These are phyloP conservation scores for Carassius gibelio DNA, from an alignment of 2,113 vertebrate genomes.

Conservation along the genomic window DNA sequence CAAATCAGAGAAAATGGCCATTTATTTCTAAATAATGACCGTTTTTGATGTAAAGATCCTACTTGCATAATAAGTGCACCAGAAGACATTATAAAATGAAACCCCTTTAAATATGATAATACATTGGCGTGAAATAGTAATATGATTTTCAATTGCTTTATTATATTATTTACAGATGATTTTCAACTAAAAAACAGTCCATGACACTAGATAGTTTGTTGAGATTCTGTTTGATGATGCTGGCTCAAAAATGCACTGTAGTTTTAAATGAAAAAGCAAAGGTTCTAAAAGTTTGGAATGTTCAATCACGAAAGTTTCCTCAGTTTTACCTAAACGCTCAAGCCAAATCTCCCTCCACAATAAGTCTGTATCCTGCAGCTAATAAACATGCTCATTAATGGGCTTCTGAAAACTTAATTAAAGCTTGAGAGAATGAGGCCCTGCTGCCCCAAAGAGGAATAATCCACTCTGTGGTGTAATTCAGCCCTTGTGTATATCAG, in stretches of 20 bases:
- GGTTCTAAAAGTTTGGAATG: neutral
- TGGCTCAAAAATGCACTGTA: neutral
- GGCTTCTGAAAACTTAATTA: constrained; percentile 52
- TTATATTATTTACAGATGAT: neutral
- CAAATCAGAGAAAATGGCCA: no score
- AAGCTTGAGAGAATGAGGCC: constrained; percentile 27
- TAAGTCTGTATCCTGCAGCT: constrained; percentile 22
- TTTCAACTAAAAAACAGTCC: neutral
- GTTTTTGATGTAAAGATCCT: no score
- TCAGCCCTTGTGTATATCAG: constrained; percentile 23
- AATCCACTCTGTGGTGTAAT: constrained; percentile 36
- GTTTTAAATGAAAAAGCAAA: neutral
- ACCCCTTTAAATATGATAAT: no score
- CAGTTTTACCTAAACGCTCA: neutral
- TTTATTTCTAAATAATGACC: no score
- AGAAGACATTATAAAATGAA: no score
- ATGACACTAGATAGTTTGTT: neutral
- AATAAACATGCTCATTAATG: constrained; percentile 44
- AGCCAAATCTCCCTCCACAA: neutral
- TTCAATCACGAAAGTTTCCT: neutral
- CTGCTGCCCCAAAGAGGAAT: constrained; percentile 35
- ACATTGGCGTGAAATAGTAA: no score
- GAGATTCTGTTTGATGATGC: neutral
- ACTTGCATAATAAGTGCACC: no score
- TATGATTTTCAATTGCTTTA: no score